Base-by-base conservation (phyloP, 2,113 vertebrate genomes). In the Bagarius yarrelli region DNA sequence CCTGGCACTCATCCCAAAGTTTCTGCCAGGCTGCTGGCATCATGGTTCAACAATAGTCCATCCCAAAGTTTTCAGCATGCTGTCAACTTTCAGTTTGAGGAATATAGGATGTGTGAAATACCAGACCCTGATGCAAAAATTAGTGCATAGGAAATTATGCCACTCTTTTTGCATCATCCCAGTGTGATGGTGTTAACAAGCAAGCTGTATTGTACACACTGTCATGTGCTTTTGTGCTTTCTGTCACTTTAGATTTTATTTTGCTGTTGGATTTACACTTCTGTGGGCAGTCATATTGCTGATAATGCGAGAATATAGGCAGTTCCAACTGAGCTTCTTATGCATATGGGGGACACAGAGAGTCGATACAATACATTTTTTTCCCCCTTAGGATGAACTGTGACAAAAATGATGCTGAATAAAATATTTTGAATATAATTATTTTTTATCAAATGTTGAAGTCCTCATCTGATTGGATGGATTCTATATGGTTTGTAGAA, bases 91-190 rank as follows among this genome's bases (percentile, higher is more conserved):
- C 27, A 50, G 52, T 84, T 86, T 88, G 25, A 71, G 11, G 82
- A 69, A 85, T 61, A 64, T 21, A 82, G 87, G 87, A 86, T 18
- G 83, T 93, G 91, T 87, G 92, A 93, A 92, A 92, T 90, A 86
- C 90, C 89, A 83, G 50, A 88, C 83, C 77, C 78, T 76, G 79
- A 84, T 53, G 84, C 87, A 90, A 91, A 92, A 47, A 90, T 72
- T 81, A 76, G 72, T 76, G 13, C 13, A 1, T 67, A 85, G 86
- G 85, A 81, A 89, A 89, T 89, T 52, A 71, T 30, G 25, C 23
- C 40, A 25, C 40, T n/a, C 36, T n/a, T 69, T 69, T 69, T 47
- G 44, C 27, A 5, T 47, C 40, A 69, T 14, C 13, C 47, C 66
- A 16, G 23, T 69, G 64, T 40, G 34, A 23, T 21, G 23, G 5